These are phyloP conservation scores for Tethya wilhelma DNA, from an alignment of 37 sponge, comb jelly and placozoan genomes.

Conservation along the genomic window DNA sequence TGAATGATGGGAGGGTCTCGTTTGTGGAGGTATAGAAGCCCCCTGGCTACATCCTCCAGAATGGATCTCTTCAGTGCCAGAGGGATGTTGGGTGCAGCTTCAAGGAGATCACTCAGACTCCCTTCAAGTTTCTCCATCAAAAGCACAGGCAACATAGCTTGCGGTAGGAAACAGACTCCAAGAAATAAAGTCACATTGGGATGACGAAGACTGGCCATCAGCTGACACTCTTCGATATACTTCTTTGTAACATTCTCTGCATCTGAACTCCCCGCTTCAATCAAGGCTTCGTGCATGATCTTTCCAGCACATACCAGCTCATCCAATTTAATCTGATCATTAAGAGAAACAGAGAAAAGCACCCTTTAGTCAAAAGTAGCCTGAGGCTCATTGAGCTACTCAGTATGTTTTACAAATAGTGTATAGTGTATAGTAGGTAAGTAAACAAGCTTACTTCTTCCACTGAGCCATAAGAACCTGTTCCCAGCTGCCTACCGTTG, in stretches of 20 bases:
- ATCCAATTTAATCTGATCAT: too few relatives aligned
- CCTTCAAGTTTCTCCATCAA: conserved; percentile 26
- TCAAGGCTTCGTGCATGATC: background rate
- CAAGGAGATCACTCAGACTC: conserved; percentile 15
- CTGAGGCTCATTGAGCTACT: too few relatives aligned
- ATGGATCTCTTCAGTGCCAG: conserved; percentile 15
- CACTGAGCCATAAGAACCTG: too few relatives aligned
- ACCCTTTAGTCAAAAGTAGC: too few relatives aligned
- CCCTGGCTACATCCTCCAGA: conserved; percentile 23
- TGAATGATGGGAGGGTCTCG: conserved; percentile 33
- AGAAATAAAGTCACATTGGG: conserved; percentile 8
- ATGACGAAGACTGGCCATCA: conserved; percentile 11
- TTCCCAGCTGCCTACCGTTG: too few relatives aligned
- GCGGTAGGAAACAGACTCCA: conserved; percentile 14
- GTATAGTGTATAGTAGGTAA: too few relatives aligned
- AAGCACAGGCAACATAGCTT: background rate
- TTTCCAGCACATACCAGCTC: too few relatives aligned
- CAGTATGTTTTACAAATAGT: too few relatives aligned
- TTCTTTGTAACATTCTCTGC: background rate
- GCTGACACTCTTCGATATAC: conserved; percentile 9
- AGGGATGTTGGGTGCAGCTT: conserved; percentile 7
- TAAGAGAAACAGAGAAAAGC: too few relatives aligned
- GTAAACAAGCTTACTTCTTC: too few relatives aligned
- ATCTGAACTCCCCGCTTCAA: background rate
- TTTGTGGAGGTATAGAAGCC: conserved; percentile 28